A percentile compares a stretch with the other conserved stretches of the same genome.
Conservation (phyloP, 2,113 vertebrate genomes). For the Damaliscus lunatus region DNA sequence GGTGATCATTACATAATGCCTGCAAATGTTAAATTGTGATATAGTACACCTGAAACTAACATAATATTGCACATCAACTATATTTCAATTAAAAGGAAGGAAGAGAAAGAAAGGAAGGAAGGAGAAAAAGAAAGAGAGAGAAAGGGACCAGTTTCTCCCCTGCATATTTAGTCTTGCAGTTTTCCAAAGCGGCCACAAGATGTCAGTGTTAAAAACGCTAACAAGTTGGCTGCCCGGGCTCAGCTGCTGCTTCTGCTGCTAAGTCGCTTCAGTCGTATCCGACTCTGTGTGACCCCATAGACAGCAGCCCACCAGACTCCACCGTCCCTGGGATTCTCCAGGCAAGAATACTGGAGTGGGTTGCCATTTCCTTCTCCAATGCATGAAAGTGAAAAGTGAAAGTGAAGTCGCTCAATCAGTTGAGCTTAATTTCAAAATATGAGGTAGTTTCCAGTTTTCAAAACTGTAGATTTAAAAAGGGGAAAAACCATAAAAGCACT, state of each 20-base stretch:
- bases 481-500: neutral
- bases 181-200: constrained; percentile 58
- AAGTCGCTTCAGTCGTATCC: too few species aligned
- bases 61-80: neutral
- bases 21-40: neutral
- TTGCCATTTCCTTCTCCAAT: too few species aligned
- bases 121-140: neutral
- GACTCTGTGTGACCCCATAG: too few species aligned
- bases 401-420: too few species aligned
- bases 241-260: too few species aligned
- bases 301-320: too few species aligned
- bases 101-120: neutral
- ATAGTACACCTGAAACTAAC: neutral
- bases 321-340: too few species aligned
- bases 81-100: neutral
- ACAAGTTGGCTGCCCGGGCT: neutral
- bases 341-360: too few species aligned
- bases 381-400: too few species aligned
- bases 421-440: neutral
- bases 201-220: constrained; percentile 42
- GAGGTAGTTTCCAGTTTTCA: neutral
- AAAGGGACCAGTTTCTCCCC: neutral
- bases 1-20: neutral
- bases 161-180: neutral
- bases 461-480: neutral